A percentile compares a stretch with the other conserved stretches of the same genome.
Conservation (phyloP, 2,888 invertebrate genomes). For the Aporophyla lueneburgensis region DNA sequence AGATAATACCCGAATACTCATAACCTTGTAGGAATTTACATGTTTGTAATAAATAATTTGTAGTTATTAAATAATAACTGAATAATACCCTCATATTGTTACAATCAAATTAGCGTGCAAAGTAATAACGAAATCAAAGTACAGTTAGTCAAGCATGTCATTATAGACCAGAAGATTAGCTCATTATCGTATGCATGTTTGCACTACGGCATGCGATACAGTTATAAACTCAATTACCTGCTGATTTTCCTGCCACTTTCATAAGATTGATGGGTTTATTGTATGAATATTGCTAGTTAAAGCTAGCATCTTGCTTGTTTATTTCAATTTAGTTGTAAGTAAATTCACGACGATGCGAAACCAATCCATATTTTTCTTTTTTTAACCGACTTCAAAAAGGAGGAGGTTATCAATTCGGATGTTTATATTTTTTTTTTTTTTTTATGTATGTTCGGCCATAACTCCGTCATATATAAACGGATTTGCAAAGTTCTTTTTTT, state of each 20-base stretch:
- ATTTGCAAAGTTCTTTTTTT: no score
- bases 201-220: slow-evolving; percentile 48
- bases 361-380: background rate
- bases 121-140: slow-evolving; percentile 38
- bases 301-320: background rate
- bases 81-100: slow-evolving; percentile 18
- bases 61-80: slow-evolving; percentile 9
- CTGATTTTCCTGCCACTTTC: slow-evolving; percentile 44
- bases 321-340: slow-evolving; percentile 22
- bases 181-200: slow-evolving; percentile 58
- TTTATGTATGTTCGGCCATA: no score
- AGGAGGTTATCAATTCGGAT: no score
- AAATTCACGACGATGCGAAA: background rate
- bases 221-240: slow-evolving; percentile 60
- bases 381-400: no score
- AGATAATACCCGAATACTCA: background rate
- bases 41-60: background rate
- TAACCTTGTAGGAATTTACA: background rate
- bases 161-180: slow-evolving; percentile 47
- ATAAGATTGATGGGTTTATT: slow-evolving; percentile 48
- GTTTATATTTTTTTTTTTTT: no score
- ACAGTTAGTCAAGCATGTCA: slow-evolving; percentile 53
- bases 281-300: slow-evolving; percentile 1
- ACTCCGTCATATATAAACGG: no score
- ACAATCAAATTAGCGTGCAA: slow-evolving; percentile 14